Percentiles rank a stretch among this genome's conserved stretches.
Evolutionary conservation across 2,888 invertebrate genomes (phyloP).

Genomic region (Spodoptera littoralis): DNA sequence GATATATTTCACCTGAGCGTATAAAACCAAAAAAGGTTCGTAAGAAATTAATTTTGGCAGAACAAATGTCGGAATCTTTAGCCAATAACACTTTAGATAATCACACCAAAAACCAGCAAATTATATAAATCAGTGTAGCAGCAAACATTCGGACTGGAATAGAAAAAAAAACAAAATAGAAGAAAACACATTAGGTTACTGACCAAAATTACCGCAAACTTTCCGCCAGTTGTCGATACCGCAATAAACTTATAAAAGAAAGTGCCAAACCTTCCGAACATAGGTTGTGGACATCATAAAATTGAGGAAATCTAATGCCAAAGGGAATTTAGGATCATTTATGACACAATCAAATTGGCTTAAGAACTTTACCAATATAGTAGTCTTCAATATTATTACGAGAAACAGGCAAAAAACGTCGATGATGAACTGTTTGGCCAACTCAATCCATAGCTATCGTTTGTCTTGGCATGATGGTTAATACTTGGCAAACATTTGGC

Average conservation of each 20-base stretch:
- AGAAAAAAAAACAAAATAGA: neutral
- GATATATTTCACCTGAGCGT: no score
- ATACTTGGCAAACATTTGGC: constrained; percentile 37
- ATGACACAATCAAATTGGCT: neutral
- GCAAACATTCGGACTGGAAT: constrained; percentile 1
- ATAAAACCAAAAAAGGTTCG: no score
- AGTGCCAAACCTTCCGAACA: constrained; percentile 16
- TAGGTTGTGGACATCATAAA: constrained; percentile 33
- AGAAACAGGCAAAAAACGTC: neutral
- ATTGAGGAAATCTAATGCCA: constrained; percentile 19
- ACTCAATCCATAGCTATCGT: constrained; percentile 39
- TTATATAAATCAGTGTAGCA: no score
- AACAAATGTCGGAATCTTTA: no score
- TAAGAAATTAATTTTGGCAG: no score
- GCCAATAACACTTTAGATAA: no score
- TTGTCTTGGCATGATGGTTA: constrained; percentile 20
- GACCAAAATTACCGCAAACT: constrained; percentile 7
- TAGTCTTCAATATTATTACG: no score
- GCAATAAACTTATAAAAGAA: constrained; percentile 11
- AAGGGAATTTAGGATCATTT: constrained; percentile 8
- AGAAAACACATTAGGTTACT: constrained; percentile 7
- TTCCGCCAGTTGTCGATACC: constrained; percentile 10
- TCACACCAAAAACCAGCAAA: no score
- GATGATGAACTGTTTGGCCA: constrained; percentile 15
- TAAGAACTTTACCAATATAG: no score